Evolutionary conservation across 2,888 invertebrate species (phyloP), one percentile per base, ranked within the genome.

Genomic region (Agonopterix heracliana): DNA sequence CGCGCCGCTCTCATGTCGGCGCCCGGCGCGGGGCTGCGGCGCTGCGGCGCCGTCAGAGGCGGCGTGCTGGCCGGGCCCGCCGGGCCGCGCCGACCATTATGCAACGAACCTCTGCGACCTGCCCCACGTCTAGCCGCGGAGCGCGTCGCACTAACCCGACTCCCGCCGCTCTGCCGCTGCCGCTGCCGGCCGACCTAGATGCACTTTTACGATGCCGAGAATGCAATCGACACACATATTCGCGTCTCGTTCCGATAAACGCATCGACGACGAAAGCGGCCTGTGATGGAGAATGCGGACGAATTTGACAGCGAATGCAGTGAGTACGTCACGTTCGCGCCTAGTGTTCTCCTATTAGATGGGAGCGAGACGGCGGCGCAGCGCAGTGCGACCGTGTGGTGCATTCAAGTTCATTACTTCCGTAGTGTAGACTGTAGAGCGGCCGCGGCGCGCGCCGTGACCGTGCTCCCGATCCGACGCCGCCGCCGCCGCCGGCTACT

Each of bases 361-460:
- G 56, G 72, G 85, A 86, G 81, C 69, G 74, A 78, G 85, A 86
- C 69, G 63, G 26, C 26, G 78, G 41, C 63, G 66, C 72, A 72
- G 76, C 67, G 77, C 74, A 74, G 67, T 70, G 76, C 79, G 71
- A 61, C 74, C 74, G 74, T 75, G 72, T 71, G 78, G 78, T 83
- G 86, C 83, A 86, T 85, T 88, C 89, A 89, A 89, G 89, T 89
- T 89, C 88, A 89, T 88, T 87, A 89, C 89, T 89, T 89, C 86
- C 87, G 87, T 85, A 81, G 78, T 78, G 78, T 74, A 64, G 74
- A 80, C 78, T 78, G 78, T 74, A 64, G 74, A 63, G 66, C 74
- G 73, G 65, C 77, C 73, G 77, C 73, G 68, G 72, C 67, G 75
- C 72, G 74, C 74, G 71, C 76, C 68, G 65, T n/a, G 46, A 17